A percentile compares a stretch with the other conserved stretches of the same genome.
Conservation (phyloP, 53 echinoderm and acorn worm genomes). For the Hippasteria phrygiana region DNA sequence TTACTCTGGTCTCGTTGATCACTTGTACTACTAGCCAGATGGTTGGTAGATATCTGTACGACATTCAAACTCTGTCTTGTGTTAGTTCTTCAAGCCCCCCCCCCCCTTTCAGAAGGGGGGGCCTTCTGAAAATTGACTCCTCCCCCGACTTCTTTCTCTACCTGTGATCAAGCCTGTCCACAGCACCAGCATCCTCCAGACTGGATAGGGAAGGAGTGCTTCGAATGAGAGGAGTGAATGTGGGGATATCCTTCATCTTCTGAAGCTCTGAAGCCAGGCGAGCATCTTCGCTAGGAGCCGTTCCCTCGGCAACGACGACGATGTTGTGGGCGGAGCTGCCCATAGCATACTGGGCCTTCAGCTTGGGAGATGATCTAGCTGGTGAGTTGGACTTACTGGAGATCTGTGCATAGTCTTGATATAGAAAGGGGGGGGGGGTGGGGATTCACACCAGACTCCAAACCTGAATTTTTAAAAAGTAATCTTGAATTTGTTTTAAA, state of each 20-base stretch:
- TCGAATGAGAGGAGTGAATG: conserved; percentile 91
- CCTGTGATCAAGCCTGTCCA: conserved; percentile 96
- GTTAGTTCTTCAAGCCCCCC: not conserved
- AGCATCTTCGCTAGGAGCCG: conserved; percentile 65
- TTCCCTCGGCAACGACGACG: conserved; percentile 86
- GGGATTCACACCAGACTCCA: no score
- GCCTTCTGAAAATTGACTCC: not conserved
- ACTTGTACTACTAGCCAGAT: no score
- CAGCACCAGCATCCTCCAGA: conserved; percentile 84
- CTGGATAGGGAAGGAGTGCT: conserved; percentile 65
- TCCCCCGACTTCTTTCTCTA: conserved; percentile 7
- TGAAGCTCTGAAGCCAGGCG: conserved; percentile 78
- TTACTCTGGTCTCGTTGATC: no score
- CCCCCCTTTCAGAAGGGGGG: no score
- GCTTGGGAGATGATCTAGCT: conserved; percentile 48
- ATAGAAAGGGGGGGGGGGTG: no score
- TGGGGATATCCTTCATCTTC: conserved; percentile 96
- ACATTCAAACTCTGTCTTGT: no score
- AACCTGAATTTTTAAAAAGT: no score
- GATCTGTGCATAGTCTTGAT: conserved; percentile 66
- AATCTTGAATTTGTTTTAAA: no score
- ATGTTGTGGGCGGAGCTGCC: conserved; percentile 85
- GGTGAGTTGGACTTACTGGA: conserved; percentile 28
- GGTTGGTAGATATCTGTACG: no score
- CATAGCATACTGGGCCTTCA: conserved; percentile 4